Evolutionary conservation across 2,797 vertebrate genomes (phyloP), one percentile per base, ranked within the genome.

Genomic region (Peromyscus melanophrys): DNA sequence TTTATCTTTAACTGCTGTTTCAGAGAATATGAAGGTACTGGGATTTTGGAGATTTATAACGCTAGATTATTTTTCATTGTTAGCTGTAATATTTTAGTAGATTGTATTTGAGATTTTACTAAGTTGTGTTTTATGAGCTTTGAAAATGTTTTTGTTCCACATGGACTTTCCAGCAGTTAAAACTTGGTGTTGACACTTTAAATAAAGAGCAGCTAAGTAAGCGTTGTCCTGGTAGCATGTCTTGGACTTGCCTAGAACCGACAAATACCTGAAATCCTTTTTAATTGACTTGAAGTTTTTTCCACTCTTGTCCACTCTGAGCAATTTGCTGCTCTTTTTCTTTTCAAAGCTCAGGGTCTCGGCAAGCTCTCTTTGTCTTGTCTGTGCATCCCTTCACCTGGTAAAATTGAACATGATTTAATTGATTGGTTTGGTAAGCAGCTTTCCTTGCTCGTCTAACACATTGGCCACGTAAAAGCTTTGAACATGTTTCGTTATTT

Each of bases 271-370:
- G 49, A 90, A 87, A 69, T 90, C 27, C 46, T 61, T 59, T 92
- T 83, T 90, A 83, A 92, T 78, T 94, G 25, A 23, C 52, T 91
- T 84, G 71, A 59, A 89, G 12, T 57, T 96, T 52, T 27, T 80
- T 80, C 46, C 25, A 40, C 13, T 87, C 16, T 61, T 11, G 52
- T 85, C 29, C 63, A 11, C 27, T 84, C 57, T 77, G 37, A 94
- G 59, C 29, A 84, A 6, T 21, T 88, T 90, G 75, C 91, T 92
- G 37, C 27, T 21, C 4, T 4, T 86, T 52, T 34, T 34, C 46
- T 73, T 73, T 37, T 37, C 4, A 4, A 16, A 82, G 52, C 52
- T 34, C 31, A 31, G 25, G 31, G 14, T 55, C 37, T 46, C 29
- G 8, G 57, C 25, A 63, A 63, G 43, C 17, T 37, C 43, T 55